phyloP scores from a whole-genome alignment of 2,113 vertebrate genomes.

The Pseudorectes ferrugineus region DNA sequence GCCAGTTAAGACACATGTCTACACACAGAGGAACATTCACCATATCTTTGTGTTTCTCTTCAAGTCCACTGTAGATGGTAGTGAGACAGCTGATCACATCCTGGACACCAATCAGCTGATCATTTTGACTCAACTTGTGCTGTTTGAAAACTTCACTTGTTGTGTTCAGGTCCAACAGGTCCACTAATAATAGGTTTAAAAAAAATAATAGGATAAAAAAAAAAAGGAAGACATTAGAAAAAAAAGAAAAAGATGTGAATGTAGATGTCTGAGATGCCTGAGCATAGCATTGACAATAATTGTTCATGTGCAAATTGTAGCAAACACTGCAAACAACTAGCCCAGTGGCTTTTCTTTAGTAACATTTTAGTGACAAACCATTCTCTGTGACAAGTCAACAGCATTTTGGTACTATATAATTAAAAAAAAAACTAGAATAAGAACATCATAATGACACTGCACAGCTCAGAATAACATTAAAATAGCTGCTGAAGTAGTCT shows the following conservation, averaged over 20 bases:
- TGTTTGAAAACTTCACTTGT: conserved; percentile 90
- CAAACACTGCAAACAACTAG: not conserved
- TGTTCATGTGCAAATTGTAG: not conserved
- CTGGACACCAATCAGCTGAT: conserved; percentile 85
- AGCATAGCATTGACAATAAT: not conserved
- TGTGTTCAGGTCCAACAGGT: conserved; percentile 88
- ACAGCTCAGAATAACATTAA: not conserved
- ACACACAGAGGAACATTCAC: conserved; percentile 94
- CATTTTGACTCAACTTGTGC: conserved; percentile 89
- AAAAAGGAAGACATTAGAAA: not conserved
- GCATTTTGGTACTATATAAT: not conserved
- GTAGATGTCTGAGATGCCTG: not conserved
- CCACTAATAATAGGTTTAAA: conserved; percentile 74
- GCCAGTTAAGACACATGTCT: conserved; percentile 98
- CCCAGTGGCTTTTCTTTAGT: not conserved
- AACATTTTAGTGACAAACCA: not conserved
- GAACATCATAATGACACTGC: not conserved
- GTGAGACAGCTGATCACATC: conserved; percentile 94
- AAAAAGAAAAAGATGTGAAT: not conserved
- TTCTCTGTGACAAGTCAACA: not conserved
- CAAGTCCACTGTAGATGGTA: conserved; percentile 89
- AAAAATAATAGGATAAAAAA: not conserved
- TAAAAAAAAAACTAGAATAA: not conserved
- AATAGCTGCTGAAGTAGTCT: not conserved
- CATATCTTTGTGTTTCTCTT: conserved; percentile 91